These are phyloP conservation scores for Bombyx mori DNA, from an alignment of 1,140 invertebrate species.

Conservation along the genomic window DNA sequence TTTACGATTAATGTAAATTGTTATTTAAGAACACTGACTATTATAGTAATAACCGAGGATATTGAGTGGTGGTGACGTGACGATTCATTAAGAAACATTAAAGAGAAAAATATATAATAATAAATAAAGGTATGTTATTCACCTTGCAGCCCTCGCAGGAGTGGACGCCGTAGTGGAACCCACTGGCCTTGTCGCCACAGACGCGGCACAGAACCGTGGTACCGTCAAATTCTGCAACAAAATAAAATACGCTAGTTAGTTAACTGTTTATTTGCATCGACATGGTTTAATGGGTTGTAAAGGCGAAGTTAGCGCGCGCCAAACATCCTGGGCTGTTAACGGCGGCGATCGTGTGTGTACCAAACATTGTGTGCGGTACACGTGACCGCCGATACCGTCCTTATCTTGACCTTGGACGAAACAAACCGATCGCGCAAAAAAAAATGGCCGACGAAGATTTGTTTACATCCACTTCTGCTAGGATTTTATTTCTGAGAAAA, in stretches of 20 bases:
- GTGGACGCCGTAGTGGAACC: constrained; percentile 99
- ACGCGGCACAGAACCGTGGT: constrained; percentile 97
- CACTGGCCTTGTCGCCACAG: constrained; percentile 98
- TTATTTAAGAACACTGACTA: neutral
- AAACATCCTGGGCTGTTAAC: constrained; percentile 41
- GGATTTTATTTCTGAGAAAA: too few species aligned
- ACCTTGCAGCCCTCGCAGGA: constrained; percentile 99
- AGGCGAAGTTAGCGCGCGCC: constrained; percentile 19
- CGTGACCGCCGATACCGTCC: constrained; percentile 22
- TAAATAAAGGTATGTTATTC: constrained; percentile 21
- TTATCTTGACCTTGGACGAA: constrained; percentile 37
- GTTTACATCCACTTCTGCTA: too few species aligned
- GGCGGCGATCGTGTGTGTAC: constrained; percentile 27
- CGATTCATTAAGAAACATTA: too few species aligned
- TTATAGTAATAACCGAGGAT: too few species aligned
- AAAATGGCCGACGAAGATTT: too few species aligned
- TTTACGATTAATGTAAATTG: neutral
- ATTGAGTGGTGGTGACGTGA: too few species aligned
- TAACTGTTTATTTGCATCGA: constrained; percentile 15
- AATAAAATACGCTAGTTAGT: constrained; percentile 11
- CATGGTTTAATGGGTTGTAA: constrained; percentile 15
- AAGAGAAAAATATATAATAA: constrained; percentile 2
- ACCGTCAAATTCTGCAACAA: constrained; percentile 97
- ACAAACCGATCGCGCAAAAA: too few species aligned
- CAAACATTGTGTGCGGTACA: constrained; percentile 28